phyloP scores from a whole-genome alignment of 2,888 invertebrate species.

The Sinohyriopsis cumingii region DNA sequence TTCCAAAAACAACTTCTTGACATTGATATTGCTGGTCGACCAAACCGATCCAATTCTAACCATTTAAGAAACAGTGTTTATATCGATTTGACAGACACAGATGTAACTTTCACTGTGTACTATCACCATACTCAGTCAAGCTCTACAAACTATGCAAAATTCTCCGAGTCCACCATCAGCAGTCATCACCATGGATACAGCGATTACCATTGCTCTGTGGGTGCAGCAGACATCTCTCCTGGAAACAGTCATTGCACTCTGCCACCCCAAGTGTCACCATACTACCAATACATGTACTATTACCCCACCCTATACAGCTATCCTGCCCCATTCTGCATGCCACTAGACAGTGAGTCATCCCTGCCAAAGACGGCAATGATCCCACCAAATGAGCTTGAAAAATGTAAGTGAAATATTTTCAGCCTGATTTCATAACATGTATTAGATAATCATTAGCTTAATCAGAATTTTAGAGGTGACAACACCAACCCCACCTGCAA shows the following conservation, averaged over 20 bases:
- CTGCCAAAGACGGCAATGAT: slow-evolving; percentile 61
- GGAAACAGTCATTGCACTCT: slow-evolving; percentile 16
- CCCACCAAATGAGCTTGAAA: slow-evolving; percentile 62
- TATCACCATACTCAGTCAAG: slow-evolving; percentile 60
- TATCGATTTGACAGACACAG: slow-evolving; percentile 66
- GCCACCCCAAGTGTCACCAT: slow-evolving; percentile 23
- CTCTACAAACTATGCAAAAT: slow-evolving; percentile 33
- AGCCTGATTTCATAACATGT: too few species aligned
- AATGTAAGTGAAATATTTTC: slow-evolving; percentile 54
- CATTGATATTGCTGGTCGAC: slow-evolving; percentile 50
- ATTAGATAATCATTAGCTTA: too few species aligned
- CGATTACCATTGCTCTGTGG: slow-evolving; percentile 14
- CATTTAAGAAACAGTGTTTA: slow-evolving; percentile 55
- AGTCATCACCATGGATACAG: slow-evolving; percentile 19
- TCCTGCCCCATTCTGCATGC: slow-evolving; percentile 48
- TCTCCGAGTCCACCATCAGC: slow-evolving; percentile 19
- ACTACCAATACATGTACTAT: slow-evolving; percentile 45
- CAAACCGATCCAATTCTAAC: slow-evolving; percentile 32
- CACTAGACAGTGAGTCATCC: slow-evolving; percentile 43
- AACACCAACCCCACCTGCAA: too few species aligned
- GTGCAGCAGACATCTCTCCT: slow-evolving; percentile 16
- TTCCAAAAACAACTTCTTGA: slow-evolving; percentile 53
- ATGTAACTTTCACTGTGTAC: slow-evolving; percentile 62
- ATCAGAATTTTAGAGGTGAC: too few species aligned
- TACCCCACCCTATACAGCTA: slow-evolving; percentile 42